A percentile compares a stretch with the other conserved stretches of the same genome.
phyloP scores from a whole-genome alignment of 2,797 vertebrate genomes.

The Eupleurogrammus muticus region DNA sequence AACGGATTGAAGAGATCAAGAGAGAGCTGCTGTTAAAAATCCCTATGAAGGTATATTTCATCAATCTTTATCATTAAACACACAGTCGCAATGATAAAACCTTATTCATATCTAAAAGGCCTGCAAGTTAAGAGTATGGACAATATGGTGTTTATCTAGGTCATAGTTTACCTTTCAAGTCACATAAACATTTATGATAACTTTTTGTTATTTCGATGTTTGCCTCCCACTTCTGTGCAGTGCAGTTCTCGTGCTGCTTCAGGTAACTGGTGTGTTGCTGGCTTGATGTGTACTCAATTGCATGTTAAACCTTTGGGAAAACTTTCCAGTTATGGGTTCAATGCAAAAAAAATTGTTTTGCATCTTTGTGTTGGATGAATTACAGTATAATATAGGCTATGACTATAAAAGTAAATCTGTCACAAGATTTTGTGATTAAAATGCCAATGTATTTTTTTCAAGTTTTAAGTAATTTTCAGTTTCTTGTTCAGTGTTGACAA shows the following conservation, averaged over 20 bases:
- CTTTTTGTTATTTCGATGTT: slow-evolving; percentile 51
- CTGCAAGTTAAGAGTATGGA: neutral
- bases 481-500: no score
- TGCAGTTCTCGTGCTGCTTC: slow-evolving; percentile 32
- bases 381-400: accelerated
- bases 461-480: no score
- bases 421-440: no score
- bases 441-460: no score
- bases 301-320: neutral
- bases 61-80: neutral
- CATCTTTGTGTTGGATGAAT: slow-evolving; percentile 13
- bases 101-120: neutral
- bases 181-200: neutral
- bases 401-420: no score
- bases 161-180: neutral
- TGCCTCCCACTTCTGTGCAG: slow-evolving; percentile 58
- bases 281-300: slow-evolving; percentile 38
- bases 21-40: slow-evolving; percentile 82
- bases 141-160: neutral
- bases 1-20: slow-evolving; percentile 89
- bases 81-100: neutral
- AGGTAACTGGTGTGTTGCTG: slow-evolving; percentile 73
- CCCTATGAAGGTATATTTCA: slow-evolving; percentile 49
- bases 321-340: slow-evolving; percentile 1
- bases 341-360: neutral